phyloP scores from a whole-genome alignment of 2,888 invertebrate genomes.

The Latrodectus hesperus region DNA sequence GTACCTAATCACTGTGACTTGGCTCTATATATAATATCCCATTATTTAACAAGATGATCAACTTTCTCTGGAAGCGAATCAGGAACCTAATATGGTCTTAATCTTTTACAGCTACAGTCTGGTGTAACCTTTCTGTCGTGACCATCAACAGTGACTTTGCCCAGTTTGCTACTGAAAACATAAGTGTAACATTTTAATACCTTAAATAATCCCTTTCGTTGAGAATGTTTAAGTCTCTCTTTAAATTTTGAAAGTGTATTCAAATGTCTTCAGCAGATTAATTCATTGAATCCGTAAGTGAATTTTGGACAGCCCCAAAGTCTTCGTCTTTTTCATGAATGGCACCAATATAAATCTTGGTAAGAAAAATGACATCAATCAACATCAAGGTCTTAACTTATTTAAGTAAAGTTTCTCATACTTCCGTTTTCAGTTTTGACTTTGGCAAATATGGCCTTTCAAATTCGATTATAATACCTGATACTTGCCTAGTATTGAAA shows the following conservation, averaged over 20 bases:
- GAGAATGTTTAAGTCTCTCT: not conserved
- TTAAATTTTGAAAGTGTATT: too few species aligned
- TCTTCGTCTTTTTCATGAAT: conserved; percentile 11
- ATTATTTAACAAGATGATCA: not conserved
- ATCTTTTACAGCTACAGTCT: too few species aligned
- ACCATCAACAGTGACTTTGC: not conserved
- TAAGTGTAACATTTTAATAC: not conserved
- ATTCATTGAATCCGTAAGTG: not conserved
- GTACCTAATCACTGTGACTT: too few species aligned
- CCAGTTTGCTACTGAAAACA: not conserved
- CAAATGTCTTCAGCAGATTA: not conserved
- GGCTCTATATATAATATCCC: too few species aligned
- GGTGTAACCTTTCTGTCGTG: too few species aligned
- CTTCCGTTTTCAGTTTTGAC: not conserved
- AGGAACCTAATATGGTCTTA: not conserved
- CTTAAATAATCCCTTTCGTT: not conserved
- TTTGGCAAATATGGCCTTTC: not conserved
- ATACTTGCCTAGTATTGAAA: not conserved
- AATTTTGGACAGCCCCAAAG: conserved; percentile 16
- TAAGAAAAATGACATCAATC: too few species aligned
- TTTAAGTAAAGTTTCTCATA: conserved; percentile 2
- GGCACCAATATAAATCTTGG: not conserved
- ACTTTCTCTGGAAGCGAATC: not conserved
- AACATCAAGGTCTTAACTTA: not conserved
- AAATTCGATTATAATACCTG: not conserved